Evolutionary conservation across 2,113 vertebrate genomes (phyloP), one percentile per base, ranked within the genome.

Genomic region (Stegastes partitus): DNA sequence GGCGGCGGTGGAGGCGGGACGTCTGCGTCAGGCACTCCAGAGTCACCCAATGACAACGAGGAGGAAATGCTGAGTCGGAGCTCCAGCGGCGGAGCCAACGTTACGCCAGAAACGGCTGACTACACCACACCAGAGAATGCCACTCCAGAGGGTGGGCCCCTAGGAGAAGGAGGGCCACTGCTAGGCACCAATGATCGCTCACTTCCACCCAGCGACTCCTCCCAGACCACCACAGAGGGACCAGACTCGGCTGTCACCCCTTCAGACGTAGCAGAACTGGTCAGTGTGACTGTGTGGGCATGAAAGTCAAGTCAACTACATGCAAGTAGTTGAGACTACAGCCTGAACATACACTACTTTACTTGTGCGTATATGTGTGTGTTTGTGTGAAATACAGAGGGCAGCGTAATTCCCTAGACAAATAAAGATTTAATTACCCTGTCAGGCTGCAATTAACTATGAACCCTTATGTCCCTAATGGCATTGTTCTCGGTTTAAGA

Each of bases 171-270:
- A 3, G 80, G 72, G 25, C 6, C 79, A 26, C 34, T 78, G 51
- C 28, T 91, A 0, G 22, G 85, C 67, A 50, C 80, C 8, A 79
- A 88, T 18, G 83, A 93, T 45, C 72, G 94, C 64, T 98, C 97
- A 1, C 97, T 97, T 0, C 97, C 98, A 0, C 90, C 96, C 74
- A 99, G 98, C 4, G 98, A 99, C 87, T 99, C 97, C 77, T 99
- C 98, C 65, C 98, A 99, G 92, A 99, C 98, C 15, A 99, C 98
- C 73, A 99, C 98, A 0, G 98, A 99, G 90, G 98, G 98, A 9
- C 98, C 98, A 0, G 98, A 99, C 81, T 99, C 97, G 0, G 98
- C 97, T 4, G 96, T 98, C 81, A 99, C 98, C 2, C 98, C 98
- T 64, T 99, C 98, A 0, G 98, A 99, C 79, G 97, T 96, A 70